Percentiles rank a stretch among this genome's conserved stretches.
phyloP scores from a whole-genome alignment of 2,888 invertebrate genomes.

The Plebejus melissa region DNA sequence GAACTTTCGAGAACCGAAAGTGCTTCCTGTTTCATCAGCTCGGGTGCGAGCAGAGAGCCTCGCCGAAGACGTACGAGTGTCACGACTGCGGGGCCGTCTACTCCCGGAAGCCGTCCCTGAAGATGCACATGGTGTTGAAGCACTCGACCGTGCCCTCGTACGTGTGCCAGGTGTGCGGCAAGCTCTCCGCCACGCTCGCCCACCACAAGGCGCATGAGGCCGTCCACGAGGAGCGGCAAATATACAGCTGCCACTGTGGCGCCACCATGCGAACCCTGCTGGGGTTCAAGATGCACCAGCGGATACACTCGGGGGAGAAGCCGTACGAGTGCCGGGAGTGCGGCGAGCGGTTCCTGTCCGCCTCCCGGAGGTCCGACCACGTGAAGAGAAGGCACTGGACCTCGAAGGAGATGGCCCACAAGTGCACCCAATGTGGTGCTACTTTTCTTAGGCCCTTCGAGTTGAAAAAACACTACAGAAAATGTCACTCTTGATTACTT shows the following conservation, averaged over 20 bases:
- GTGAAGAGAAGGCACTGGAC: slow-evolving; percentile 56
- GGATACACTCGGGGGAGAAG: slow-evolving; percentile 61
- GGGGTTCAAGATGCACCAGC: slow-evolving; percentile 56
- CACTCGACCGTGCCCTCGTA: slow-evolving; percentile 59
- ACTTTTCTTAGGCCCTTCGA: slow-evolving; percentile 63
- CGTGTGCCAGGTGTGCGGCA: slow-evolving; percentile 58
- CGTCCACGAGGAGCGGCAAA: slow-evolving; percentile 51
- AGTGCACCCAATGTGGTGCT: slow-evolving; percentile 56
- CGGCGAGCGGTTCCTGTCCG: slow-evolving; percentile 60
- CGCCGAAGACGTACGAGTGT: slow-evolving; percentile 46
- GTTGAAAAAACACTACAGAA: slow-evolving; percentile 57
- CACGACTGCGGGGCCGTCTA: slow-evolving; percentile 58
- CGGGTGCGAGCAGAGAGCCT: slow-evolving; percentile 42
- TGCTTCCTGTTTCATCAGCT: slow-evolving; percentile 56
- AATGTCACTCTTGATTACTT: slow-evolving; percentile 43
- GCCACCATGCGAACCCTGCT: slow-evolving; percentile 54
- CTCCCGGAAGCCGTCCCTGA: slow-evolving; percentile 58
- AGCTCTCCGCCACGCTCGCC: slow-evolving; percentile 56
- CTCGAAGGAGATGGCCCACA: slow-evolving; percentile 51
- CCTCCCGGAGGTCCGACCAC: slow-evolving; percentile 62
- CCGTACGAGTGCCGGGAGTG: slow-evolving; percentile 60
- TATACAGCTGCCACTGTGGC: slow-evolving; percentile 56
- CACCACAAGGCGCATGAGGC: slow-evolving; percentile 57
- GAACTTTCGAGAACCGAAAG: slow-evolving; percentile 55
- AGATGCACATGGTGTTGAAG: slow-evolving; percentile 62